phyloP scores from a whole-genome alignment of 2,113 vertebrate species.

The Salvelinus alpinus region DNA sequence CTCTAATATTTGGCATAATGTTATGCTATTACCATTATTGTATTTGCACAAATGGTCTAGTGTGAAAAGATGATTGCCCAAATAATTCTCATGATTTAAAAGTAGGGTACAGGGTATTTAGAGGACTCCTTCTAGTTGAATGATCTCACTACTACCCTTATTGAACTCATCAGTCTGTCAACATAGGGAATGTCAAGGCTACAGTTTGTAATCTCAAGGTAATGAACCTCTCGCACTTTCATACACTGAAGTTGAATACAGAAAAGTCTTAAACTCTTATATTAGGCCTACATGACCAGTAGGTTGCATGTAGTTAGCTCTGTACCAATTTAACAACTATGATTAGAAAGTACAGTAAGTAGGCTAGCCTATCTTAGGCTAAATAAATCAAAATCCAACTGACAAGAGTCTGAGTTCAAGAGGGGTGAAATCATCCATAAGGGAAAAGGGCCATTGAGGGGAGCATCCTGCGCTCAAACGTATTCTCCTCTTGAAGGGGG shows the following conservation, averaged over 20 bases:
- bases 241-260: no score
- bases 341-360: background rate
- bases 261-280: no score
- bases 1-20: no score
- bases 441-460: conserved; percentile 37
- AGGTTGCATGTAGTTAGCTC: no score
- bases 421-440: conserved; percentile 49
- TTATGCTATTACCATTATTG: background rate
- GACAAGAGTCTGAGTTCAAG: conserved; percentile 40
- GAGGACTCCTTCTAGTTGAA: background rate
- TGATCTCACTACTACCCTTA: background rate
- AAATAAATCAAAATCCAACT: background rate
- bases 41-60: background rate
- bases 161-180: background rate
- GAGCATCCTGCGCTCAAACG: conserved; percentile 55
- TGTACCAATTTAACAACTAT: no score
- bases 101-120: background rate
- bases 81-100: background rate
- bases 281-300: no score
- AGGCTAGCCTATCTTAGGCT: background rate
- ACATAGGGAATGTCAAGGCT: background rate
- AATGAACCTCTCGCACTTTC: no score
- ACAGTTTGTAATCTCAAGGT: no score
- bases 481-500: conserved; percentile 40
- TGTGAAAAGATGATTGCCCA: background rate